A percentile compares a stretch with the other conserved stretches of the same genome.
Evolutionary conservation across 1,140 invertebrate genomes (phyloP).

Genomic region (Temnothorax nylanderi): DNA sequence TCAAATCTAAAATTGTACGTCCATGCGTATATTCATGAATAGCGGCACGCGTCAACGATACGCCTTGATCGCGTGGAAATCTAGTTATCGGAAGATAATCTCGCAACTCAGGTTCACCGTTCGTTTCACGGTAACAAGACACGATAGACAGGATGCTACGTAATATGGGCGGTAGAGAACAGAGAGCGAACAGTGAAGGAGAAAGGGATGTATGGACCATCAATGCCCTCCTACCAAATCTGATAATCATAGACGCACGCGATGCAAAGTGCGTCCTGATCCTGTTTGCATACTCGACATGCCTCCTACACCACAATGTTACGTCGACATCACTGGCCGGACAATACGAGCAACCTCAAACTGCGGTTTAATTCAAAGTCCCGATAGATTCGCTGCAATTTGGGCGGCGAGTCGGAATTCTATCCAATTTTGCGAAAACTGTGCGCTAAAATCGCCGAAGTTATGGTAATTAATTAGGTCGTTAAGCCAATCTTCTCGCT

Average conservation of each 20-base stretch:
- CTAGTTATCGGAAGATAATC: conserved; percentile 37
- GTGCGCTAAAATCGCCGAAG: not conserved
- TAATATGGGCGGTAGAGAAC: not conserved
- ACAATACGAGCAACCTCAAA: conserved; percentile 31
- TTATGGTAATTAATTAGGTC: conserved; percentile 8
- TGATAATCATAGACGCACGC: not conserved
- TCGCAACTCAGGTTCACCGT: conserved; percentile 1
- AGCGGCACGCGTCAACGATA: not conserved
- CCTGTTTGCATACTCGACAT: conserved; percentile 43
- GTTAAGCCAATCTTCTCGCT: conserved; percentile 28
- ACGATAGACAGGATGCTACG: not conserved
- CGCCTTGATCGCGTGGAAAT: conserved; percentile 24
- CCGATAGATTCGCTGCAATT: not conserved
- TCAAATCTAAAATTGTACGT: not conserved
- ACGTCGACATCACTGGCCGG: conserved; percentile 7
- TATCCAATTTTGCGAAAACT: conserved; percentile 7
- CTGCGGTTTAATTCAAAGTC: conserved; percentile 16
- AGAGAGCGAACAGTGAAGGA: not conserved
- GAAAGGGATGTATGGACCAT: conserved; percentile 3
- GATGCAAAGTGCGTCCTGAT: conserved; percentile 34
- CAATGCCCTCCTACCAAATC: not conserved
- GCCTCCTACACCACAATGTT: conserved; percentile 29
- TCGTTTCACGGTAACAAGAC: conserved; percentile 43
- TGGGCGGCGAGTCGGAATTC: not conserved
- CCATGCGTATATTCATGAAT: not conserved